Evolutionary conservation across 2,113 vertebrate genomes (phyloP), one percentile per base, ranked within the genome.

Genomic region (Microcebus tavaratra): DNA sequence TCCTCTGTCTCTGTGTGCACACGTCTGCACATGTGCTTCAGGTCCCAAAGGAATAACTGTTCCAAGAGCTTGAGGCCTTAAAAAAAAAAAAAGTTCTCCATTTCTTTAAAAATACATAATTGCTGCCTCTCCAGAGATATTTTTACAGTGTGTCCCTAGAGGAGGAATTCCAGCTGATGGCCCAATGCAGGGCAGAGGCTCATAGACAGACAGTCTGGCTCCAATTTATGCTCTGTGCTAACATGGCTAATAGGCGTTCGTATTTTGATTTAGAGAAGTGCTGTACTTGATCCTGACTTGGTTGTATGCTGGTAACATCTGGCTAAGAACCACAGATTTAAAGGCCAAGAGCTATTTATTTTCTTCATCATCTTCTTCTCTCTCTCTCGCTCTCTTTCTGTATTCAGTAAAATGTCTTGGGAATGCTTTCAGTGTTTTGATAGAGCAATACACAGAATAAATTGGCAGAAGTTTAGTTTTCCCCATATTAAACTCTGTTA

Each of bases 171-270:
- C 97, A 95, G 86, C 97, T 95, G 97, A 98, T 97, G 97, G 98
- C 97, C 97, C 97, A 97, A 63, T 87, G 67, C 97, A 90, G 97
- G 96, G 84, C 91, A 98, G 92, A 98, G 98, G 88, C 97, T 91
- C 96, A 91, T 88, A 98, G 98, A 97, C 98, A 98, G 98, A 98
- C 98, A 98, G 98, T 98, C 99, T 99, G 98, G 98, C 98, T 98
- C 98, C 98, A 98, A 65, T 97, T 97, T 98, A 98, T 98, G 97
- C 97, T 93, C 97, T 98, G 95, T 96, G 90, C 95, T 98, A 97
- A 95, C 6, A 0, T 85, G 95, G 94, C 97, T 97, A 83, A 98
- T 93, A 98, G 91, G 96, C 68, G 82, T 98, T 98, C 97, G 97
- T 97, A 96, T 98, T 98, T 98, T 97, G 98, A 97, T 98, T 95